phyloP scores from a whole-genome alignment of 1,140 invertebrate species.

The Monochamus saltuarius region DNA sequence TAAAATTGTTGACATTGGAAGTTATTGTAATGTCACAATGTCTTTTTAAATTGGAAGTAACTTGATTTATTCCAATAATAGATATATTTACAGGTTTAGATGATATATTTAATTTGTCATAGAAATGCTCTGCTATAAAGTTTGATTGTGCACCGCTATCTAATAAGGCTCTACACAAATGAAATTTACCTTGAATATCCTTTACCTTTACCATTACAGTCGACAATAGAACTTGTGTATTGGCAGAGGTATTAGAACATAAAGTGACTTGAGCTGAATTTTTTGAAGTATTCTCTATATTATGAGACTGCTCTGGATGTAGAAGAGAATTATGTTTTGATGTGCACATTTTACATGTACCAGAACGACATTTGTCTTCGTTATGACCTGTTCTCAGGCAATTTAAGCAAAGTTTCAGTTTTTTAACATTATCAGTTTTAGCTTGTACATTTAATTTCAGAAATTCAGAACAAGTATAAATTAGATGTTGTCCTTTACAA shows the following conservation, averaged over 20 bases:
- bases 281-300: not conserved
- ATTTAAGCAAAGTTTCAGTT: constrained; percentile 10
- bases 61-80: constrained; percentile 1
- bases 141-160: not conserved
- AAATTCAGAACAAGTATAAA: too few species aligned
- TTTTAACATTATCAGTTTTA: not conserved
- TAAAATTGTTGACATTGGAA: constrained; percentile 11
- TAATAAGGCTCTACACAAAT: not conserved
- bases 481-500: too few species aligned
- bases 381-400: constrained; percentile 6
- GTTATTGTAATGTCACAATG: not conserved
- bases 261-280: too few species aligned
- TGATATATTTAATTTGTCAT: constrained; percentile 4
- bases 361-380: not conserved
- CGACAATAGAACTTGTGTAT: constrained; percentile 3
- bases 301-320: not conserved
- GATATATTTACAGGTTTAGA: not conserved
- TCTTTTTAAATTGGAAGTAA: not conserved
- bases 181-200: not conserved
- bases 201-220: not conserved
- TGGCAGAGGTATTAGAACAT: not conserved
- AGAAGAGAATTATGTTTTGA: constrained; percentile 2
- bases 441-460: too few species aligned
- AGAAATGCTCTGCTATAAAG: not conserved
- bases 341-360: not conserved